Evolutionary conservation across 2,888 invertebrate species (phyloP).

Genomic region (Caenorhabditis wallacei): DNA sequence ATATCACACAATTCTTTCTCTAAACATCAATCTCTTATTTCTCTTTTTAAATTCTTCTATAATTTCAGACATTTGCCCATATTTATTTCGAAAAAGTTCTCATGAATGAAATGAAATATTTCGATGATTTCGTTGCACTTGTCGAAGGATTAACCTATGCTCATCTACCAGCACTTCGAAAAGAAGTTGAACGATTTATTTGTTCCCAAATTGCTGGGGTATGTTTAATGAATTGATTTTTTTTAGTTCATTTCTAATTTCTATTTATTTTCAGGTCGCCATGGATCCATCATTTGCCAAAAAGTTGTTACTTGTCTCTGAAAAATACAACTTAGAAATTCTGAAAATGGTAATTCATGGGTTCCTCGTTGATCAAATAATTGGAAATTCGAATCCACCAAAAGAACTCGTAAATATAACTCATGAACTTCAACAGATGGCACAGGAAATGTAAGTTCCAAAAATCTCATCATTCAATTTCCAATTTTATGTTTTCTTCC

Average conservation of each 20-base stretch:
- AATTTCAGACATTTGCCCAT: slow-evolving; percentile 79
- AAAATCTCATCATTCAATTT: neutral
- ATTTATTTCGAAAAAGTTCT: slow-evolving; percentile 80
- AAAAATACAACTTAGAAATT: slow-evolving; percentile 77
- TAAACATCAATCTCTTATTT: neutral
- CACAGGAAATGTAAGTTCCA: slow-evolving; percentile 69
- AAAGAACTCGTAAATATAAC: slow-evolving; percentile 71
- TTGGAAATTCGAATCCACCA: slow-evolving; percentile 71
- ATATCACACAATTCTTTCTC: neutral
- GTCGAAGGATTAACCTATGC: slow-evolving; percentile 78
- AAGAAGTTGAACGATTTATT: slow-evolving; percentile 81
- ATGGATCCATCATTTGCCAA: slow-evolving; percentile 78
- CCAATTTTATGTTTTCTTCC: slow-evolving; percentile 8
- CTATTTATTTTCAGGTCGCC: slow-evolving; percentile 71
- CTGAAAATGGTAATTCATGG: slow-evolving; percentile 80
- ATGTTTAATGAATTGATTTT: neutral
- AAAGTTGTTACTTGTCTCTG: slow-evolving; percentile 79
- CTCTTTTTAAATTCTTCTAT: neutral
- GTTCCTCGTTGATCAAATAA: slow-evolving; percentile 71
- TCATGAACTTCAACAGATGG: slow-evolving; percentile 71
- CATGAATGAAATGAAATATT: slow-evolving; percentile 74
- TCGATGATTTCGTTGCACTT: slow-evolving; percentile 80
- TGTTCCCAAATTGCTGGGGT: slow-evolving; percentile 80
- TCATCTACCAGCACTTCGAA: slow-evolving; percentile 78
- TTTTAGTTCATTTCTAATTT: slow-evolving; percentile 9